Conservation (phyloP, 2,113 vertebrate genomes). For the Alouatta palliata region DNA sequence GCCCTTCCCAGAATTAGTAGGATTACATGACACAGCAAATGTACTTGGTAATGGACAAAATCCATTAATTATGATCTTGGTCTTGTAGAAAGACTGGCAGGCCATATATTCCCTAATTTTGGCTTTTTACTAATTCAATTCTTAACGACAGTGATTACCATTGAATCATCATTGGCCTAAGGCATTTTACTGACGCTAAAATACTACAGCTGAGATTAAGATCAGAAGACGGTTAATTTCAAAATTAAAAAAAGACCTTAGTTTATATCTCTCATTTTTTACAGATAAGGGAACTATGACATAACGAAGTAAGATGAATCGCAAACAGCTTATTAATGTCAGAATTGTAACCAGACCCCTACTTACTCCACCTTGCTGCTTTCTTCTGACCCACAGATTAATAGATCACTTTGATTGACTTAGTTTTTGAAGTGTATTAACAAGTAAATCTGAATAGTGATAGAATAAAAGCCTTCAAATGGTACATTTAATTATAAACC, state of each 20-base stretch:
- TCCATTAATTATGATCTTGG: background rate
- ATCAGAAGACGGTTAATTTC: background rate
- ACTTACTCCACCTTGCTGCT: background rate
- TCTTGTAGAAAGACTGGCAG: background rate
- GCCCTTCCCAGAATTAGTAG: background rate
- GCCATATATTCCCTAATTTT: background rate
- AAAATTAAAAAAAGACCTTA: background rate
- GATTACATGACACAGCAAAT: background rate
- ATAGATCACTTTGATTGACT: background rate
- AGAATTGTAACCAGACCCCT: background rate
- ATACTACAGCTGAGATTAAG: background rate
- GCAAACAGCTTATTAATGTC: background rate
- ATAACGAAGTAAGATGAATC: background rate
- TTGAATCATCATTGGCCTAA: background rate
- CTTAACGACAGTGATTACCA: background rate
- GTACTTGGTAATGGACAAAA: background rate
- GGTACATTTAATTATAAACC: background rate
- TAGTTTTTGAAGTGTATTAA: background rate
- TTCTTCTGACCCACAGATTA: slow-evolving; percentile 1
- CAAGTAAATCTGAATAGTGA: background rate
- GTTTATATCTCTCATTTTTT: background rate
- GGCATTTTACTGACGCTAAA: background rate
- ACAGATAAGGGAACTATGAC: background rate
- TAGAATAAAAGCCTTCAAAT: background rate
- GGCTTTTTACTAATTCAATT: background rate